Evolutionary conservation across 2,113 vertebrate genomes (phyloP), one percentile per base, ranked within the genome.

Genomic region (Ptychochromis oligacanthus): DNA sequence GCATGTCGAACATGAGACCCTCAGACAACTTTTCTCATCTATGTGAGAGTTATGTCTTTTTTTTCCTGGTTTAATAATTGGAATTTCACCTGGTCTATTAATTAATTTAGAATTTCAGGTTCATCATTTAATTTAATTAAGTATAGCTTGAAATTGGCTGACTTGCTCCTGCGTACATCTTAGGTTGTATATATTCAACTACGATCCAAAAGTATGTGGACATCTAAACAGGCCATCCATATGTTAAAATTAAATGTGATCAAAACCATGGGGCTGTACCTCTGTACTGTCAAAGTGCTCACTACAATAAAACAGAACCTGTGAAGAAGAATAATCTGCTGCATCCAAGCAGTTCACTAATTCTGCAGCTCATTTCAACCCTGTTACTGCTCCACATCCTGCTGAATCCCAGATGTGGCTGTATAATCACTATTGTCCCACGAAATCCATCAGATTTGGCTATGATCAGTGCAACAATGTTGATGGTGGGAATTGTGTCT

Each of bases 21-120:
- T 52, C 52, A 24, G 43, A 20, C 43, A 5, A 52, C 24, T 52
- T 70, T 52, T 70, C 15, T 70, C 43, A 28, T 52, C 49, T 38
- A 6, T 36, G 20, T n/a, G 31, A 70, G 24, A 12, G 40, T 49
- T 49, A 0, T 70, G 22, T 7, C 2, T 43, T 65, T 46, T 18
- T 0, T 2, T 5, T 14, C 14, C 14, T 15, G 4, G 43, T 15
- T 46, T 46, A 46, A 15, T 46, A 15, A 15, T 31, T 31, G 28
- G 28, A 1, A 5, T 46, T 46, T 46, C 14, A 6, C 52, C 0
- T 28, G 43, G 24, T 52, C 65, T 52, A 20, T 31, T 20, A 49
- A 70, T 49, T 28, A 7, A 18, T 70, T 70, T 70, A 28, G 43
- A 49, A 70, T 70, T 49, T 70, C 43, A 70, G 65, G 43, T 72